Evolutionary conservation across 1,140 invertebrate genomes (phyloP), one percentile per base, ranked within the genome.

Genomic region (Sitobion miscanthi): DNA sequence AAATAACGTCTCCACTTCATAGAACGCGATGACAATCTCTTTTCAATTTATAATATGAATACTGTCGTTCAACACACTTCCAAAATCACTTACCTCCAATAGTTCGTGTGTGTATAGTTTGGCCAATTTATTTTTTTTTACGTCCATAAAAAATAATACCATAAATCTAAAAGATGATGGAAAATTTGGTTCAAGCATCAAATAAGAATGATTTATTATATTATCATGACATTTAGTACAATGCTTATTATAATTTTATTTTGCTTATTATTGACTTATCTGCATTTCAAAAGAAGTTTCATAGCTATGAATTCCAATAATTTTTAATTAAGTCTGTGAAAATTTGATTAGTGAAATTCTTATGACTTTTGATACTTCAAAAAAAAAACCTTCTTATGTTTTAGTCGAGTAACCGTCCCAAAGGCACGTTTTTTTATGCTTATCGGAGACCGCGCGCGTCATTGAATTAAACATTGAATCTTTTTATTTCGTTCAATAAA

Each of bases 1-100:
- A 77, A 77, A 77, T 30, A 85, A 85, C 42, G 38, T 42, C 38
- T 85, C 23, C 23, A 42, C 42, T 45, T 45, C 21, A 45, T 85
- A 45, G 38, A 85, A 42, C 21, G 42, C 21, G 83, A 85, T 85
- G 42, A 85, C 42, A 42, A 85, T 42, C 38, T 42, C 38, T 42
- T 45, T 85, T 85, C 83, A 85, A 85, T 85, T 85, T 85, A 85
- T 45, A 85, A 38, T 77, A 77, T n/a, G 62, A 77, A 77, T 77
- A 77, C n/a, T 77, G 14, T 77, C n/a, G n/a, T n/a, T n/a, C 62
- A 77, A 77, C 14, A 77, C 62, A 77, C n/a, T 77, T n/a, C 30
- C 62, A 17, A 77, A 77, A 77, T n/a, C 30, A 14, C 62, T 77
- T 77, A 77, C n/a, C 62, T n/a, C 30, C 30, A 77, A 77, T 77